Conservation (phyloP, 2,797 vertebrate genomes). For the Microtus californicus region DNA sequence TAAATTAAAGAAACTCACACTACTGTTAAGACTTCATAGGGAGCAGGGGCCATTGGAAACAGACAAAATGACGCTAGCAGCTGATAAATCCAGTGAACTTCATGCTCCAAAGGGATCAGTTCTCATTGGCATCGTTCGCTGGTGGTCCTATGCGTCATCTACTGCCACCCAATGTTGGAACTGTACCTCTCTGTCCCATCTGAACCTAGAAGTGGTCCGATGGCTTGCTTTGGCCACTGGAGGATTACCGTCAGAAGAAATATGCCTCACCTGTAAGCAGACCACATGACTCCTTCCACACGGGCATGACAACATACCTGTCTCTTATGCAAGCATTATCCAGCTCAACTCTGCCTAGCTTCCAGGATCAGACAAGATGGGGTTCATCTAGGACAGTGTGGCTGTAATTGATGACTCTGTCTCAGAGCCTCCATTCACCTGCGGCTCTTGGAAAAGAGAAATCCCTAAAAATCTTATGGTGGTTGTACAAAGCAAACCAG, state of each 20-base stretch:
- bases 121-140: neutral
- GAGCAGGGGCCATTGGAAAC: neutral
- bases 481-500: neutral
- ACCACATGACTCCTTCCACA: neutral
- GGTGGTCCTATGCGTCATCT: neutral
- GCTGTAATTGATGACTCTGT: neutral
- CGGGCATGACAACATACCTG: neutral
- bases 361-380: neutral
- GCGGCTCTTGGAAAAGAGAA: neutral
- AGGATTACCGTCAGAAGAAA: neutral
- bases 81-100: neutral
- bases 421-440: neutral
- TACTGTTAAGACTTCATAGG: neutral
- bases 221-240: neutral
- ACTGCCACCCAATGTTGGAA: no score
- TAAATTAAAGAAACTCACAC: constrained; percentile 1
- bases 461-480: neutral
- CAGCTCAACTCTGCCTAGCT: neutral
- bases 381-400: neutral
- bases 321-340: neutral
- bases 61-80: neutral
- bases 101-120: neutral
- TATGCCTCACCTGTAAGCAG: neutral
- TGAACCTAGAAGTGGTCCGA: neutral
- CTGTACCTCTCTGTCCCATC: neutral